These are phyloP conservation scores for Alces alces DNA, from an alignment of 2,113 vertebrate genomes.

Conservation along the genomic window DNA sequence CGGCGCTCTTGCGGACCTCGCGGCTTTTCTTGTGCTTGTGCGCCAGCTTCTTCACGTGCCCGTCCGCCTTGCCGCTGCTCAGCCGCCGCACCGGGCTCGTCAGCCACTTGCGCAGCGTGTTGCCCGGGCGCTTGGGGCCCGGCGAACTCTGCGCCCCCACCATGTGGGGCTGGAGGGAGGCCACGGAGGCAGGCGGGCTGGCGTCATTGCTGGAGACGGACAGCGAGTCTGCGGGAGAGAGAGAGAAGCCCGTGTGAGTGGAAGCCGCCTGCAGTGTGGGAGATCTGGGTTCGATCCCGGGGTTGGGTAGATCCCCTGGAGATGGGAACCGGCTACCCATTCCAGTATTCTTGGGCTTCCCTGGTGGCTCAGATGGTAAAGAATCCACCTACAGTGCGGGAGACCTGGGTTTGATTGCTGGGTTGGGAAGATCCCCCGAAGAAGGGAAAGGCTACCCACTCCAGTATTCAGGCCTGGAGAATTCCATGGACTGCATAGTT, in stretches of 20 bases:
- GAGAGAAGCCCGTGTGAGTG: background rate
- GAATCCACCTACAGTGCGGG: background rate
- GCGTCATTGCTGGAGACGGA: conserved; percentile 96
- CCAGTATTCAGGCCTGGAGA: background rate
- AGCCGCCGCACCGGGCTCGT: conserved; percentile 97
- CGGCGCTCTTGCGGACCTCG: conserved; percentile 93
- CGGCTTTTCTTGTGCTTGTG: conserved; percentile 98
- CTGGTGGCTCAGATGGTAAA: background rate
- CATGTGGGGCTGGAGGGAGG: conserved; percentile 93
- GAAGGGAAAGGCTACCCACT: background rate
- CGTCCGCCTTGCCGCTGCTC: conserved; percentile 96
- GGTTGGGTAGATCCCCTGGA: background rate
- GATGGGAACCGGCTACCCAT: background rate
- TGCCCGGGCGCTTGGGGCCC: conserved; percentile 96
- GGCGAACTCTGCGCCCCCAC: conserved; percentile 94
- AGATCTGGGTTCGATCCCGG: fast-evolving
- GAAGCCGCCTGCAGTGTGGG: background rate
- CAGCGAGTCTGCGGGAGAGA: conserved; percentile 86
- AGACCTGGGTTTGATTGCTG: background rate
- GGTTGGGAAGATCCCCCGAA: background rate
- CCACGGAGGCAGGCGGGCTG: conserved; percentile 91
- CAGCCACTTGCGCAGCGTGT: conserved; percentile 97
- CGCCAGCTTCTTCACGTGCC: conserved; percentile 96
- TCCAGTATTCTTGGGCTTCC: background rate
- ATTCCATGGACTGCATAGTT: background rate